A percentile compares a stretch with the other conserved stretches of the same genome.
Evolutionary conservation across 2,888 invertebrate species (phyloP).

Genomic region (Ornithoptera priamus): DNA sequence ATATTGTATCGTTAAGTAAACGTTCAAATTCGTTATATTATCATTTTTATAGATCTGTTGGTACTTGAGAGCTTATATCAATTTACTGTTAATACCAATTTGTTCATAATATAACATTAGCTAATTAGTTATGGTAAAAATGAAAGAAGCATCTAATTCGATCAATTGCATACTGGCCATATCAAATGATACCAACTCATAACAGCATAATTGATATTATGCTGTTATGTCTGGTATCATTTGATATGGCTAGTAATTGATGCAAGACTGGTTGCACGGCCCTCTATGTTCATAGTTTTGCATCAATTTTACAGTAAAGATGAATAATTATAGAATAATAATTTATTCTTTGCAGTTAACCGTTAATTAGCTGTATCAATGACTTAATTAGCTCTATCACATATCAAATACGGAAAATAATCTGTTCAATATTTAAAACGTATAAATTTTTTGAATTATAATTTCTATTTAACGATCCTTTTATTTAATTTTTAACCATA

Average conservation of each 20-base stretch:
- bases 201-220: conserved; percentile 15
- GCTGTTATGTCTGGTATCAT: conserved; percentile 8
- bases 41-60: background rate
- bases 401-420: background rate
- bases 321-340: conserved; percentile 9
- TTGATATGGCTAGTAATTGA: conserved; percentile 4
- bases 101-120: conserved; percentile 22
- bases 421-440: too few relatives aligned
- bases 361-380: conserved; percentile 63
- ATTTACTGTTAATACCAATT: conserved; percentile 15
- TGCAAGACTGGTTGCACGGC: background rate
- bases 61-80: conserved; percentile 4
- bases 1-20: background rate
- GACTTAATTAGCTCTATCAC: conserved; percentile 29
- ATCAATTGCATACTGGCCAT: conserved; percentile 3
- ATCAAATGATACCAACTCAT: conserved; percentile 8
- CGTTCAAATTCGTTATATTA: background rate
- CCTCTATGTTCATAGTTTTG: background rate
- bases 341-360: conserved; percentile 34
- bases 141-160: conserved; percentile 1
- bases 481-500: background rate
- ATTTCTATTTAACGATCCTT: background rate
- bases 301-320: background rate
- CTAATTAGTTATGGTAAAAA: conserved; percentile 10
- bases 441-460: too few relatives aligned